Percentiles rank a stretch among this genome's conserved stretches.
Evolutionary conservation across 2,888 invertebrate genomes (phyloP).

Genomic region (Holacanthella duospinosa): DNA sequence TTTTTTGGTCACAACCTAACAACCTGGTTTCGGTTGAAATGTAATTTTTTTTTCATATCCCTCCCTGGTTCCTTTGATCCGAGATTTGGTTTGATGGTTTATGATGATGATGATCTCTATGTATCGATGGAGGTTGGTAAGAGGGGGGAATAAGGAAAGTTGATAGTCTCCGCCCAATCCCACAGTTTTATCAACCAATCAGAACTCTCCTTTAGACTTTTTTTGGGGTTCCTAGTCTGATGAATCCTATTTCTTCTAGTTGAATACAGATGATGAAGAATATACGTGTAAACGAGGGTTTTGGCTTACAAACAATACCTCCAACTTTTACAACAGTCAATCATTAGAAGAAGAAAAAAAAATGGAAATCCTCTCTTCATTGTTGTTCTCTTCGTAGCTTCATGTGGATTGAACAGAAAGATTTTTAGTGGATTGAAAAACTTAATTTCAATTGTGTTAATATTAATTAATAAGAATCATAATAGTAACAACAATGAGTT

Average conservation of each 20-base stretch:
- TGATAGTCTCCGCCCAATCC: not conserved
- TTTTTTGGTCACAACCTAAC: no score
- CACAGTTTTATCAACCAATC: not conserved
- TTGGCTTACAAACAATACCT: not conserved
- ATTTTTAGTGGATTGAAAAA: not conserved
- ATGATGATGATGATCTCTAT: no score
- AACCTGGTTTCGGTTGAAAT: no score
- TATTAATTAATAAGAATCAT: no score
- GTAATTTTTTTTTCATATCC: no score
- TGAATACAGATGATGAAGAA: not conserved
- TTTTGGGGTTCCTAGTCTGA: not conserved
- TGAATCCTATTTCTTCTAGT: not conserved
- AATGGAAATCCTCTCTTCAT: not conserved
- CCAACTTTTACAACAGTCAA: not conserved
- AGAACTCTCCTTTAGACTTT: not conserved
- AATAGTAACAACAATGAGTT: not conserved
- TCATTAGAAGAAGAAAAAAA: no score
- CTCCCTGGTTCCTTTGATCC: no score
- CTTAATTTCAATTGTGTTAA: no score
- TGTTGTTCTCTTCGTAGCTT: not conserved
- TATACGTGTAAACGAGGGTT: not conserved
- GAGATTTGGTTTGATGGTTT: no score
- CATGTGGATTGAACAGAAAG: not conserved
- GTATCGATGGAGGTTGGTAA: conserved; percentile 2
- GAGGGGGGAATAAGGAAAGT: not conserved